Evolutionary conservation across 1,140 invertebrate genomes (phyloP), one percentile per base, ranked within the genome.

Genomic region (Prorops nasuta): DNA sequence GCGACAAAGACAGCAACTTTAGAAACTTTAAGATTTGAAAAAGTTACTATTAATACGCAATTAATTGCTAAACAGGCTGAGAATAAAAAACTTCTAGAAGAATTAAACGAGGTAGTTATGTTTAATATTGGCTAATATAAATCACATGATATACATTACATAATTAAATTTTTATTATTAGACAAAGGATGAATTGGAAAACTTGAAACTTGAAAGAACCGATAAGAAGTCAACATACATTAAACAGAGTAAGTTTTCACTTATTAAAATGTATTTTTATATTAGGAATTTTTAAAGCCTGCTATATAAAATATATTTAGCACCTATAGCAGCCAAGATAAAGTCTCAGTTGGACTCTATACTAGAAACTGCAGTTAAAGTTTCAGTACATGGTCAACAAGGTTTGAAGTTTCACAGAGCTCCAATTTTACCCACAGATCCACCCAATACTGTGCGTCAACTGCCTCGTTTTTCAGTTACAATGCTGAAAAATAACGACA

Each of bases 21-120:
- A 36, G 68, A 73, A 47, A 64, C 71, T 10, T 49, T 79, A 24
- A 71, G 65, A 64, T 37, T 71, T 20, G 76, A 77, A 32, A 78
- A 73, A 49, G 60, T 76, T 7, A 57, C 48, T 6, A 54, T 76
- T 3, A 60, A 60, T n/a, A 57, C 38, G 1, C 57, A 72, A 46
- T 48, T 79, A 15, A 56, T 74, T 17, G 39, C 35, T 21, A 68
- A 69, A 48, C 51, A 60, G 36, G 63, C 74, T 44, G 66, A 75
- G 32, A 72, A 67, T 47, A 54, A 66, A 35, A 71, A 69, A 18
- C 48, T 79, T n/a, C 61, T 67, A 36, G 49, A 69, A 18, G 66
- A 77, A 28, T 24, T 76, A 18, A 56, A 71, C 3, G 58, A 59
- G 45, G 75, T 77, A 59, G 19, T 43, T 24, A 10, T 15, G 14